phyloP scores from a whole-genome alignment of 2,888 invertebrate species.

The Epirrita christyi region DNA sequence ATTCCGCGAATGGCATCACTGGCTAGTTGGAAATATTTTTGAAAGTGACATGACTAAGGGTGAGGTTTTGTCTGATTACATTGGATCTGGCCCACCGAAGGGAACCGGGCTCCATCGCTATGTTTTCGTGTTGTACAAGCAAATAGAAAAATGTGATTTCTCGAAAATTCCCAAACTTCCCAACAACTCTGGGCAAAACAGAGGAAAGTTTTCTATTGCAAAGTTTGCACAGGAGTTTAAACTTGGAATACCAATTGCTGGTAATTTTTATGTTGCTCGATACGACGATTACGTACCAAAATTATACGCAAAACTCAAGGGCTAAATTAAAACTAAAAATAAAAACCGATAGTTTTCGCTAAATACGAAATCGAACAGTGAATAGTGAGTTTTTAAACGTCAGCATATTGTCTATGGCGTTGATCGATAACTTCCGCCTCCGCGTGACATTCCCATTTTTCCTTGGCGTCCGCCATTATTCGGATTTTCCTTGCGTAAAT shows the following conservation, averaged over 20 bases:
- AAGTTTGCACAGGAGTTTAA: conserved; percentile 85
- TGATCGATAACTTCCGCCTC: conserved; percentile 81
- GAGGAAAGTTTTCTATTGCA: conserved; percentile 84
- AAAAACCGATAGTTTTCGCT: conserved; percentile 41
- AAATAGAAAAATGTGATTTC: conserved; percentile 78
- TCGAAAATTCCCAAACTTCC: conserved; percentile 67
- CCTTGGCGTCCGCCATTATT: conserved; percentile 77
- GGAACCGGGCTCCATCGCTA: conserved; percentile 90
- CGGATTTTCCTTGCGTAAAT: conserved; percentile 75
- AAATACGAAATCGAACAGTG: conserved; percentile 30
- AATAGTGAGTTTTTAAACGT: conserved; percentile 44
- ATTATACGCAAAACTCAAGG: conserved; percentile 70
- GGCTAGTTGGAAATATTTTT: conserved; percentile 90
- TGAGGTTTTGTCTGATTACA: conserved; percentile 87
- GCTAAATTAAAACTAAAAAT: conserved; percentile 43
- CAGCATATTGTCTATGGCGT: conserved; percentile 67
- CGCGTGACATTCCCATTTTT: conserved; percentile 80
- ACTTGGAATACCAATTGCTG: conserved; percentile 85
- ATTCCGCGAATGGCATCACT: conserved; percentile 90
- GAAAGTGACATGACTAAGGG: conserved; percentile 86
- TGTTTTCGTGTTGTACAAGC: conserved; percentile 87
- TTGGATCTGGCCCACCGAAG: conserved; percentile 88
- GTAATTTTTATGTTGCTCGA: conserved; percentile 85
- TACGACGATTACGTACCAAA: conserved; percentile 86
- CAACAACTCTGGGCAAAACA: conserved; percentile 77